These are phyloP conservation scores for Hypercompe scribonia DNA, from an alignment of 2,888 invertebrate species.

Conservation along the genomic window DNA sequence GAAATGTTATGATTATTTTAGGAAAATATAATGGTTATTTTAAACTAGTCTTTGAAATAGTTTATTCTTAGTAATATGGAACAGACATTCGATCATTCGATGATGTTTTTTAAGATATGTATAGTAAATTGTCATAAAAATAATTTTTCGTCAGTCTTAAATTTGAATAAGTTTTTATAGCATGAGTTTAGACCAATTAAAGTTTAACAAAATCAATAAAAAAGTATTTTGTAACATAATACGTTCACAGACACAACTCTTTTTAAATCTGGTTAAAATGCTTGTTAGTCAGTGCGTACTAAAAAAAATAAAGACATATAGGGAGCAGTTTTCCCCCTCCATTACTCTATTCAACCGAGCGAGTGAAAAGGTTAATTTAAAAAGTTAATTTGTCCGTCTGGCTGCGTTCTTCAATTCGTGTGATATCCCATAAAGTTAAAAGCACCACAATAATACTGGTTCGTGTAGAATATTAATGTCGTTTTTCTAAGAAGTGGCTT, in stretches of 20 bases:
- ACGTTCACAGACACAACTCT: background rate
- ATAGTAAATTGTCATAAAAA: background rate
- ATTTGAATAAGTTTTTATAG: no score
- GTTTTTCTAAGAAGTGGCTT: conserved; percentile 66
- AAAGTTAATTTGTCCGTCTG: conserved; percentile 66
- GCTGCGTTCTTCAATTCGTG: conserved; percentile 61
- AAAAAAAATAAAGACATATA: conserved; percentile 37
- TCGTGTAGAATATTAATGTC: conserved; percentile 74
- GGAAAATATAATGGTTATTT: no score
- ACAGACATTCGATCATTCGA: background rate
- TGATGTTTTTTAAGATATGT: background rate
- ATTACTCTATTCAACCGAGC: conserved; percentile 36
- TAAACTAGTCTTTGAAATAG: background rate
- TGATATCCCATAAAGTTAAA: conserved; percentile 69
- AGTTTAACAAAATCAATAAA: no score
- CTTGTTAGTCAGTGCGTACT: conserved; percentile 21
- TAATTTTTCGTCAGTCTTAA: no score
- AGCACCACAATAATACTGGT: conserved; percentile 59
- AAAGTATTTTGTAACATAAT: background rate
- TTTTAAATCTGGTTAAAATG: conserved; percentile 13
- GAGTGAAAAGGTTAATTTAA: conserved; percentile 58
- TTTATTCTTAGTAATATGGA: background rate
- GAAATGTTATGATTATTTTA: conserved; percentile 14
- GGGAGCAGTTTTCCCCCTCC: conserved; percentile 41
- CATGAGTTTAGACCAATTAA: no score